Base-by-base conservation (phyloP, 2,888 invertebrate species). In the Platycnemis pennipes region DNA sequence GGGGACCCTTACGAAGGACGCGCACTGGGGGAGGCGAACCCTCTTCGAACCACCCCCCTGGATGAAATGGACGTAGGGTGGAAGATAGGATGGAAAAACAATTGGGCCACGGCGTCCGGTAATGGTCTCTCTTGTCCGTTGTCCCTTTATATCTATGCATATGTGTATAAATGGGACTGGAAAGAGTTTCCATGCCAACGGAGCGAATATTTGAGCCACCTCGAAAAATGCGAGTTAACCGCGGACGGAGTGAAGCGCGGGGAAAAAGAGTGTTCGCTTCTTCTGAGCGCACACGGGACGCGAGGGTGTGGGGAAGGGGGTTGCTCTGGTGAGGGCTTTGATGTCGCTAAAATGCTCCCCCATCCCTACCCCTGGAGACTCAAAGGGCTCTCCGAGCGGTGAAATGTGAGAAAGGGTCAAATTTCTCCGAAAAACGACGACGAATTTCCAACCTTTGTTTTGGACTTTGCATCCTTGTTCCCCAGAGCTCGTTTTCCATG, bases 151-250 rank as follows among this genome's bases (percentile, higher is more conserved):
- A 63, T 0, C 22, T n/a, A 8, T 63, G 26, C 8, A n/a, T 63
- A 26, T 63, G 7, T 63, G n/a, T n/a, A 26, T 63, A 63, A n/a
- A n/a, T n/a, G 63, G 63, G 31, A 37, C 22, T 26, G 19, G 37
- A 37, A 77, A 37, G 77, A 31, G 77, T 77, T 77, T 77, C 77
- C 77, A 37, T 77, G 77, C 37, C 77, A 77, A 37, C 37, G 77
- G 26, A 77, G 77, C 77, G 77, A 77, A 37, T 77, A 77, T 13
- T 11, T 11, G 77, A 22, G 37, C 5, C 37, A 8, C 2, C 77
- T 37, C 37, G 3, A 37, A 77, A 77, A 77, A 77, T 37, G 8
- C 37, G 77, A 2, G 37, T 31, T 13, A 37, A 77, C 77, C 77
- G 37, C 77, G 26, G 16, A 37, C 2, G 77, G 63, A 37, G 77